Conservation (phyloP, 2,797 vertebrate species). For the Trachops cirrhosus region DNA sequence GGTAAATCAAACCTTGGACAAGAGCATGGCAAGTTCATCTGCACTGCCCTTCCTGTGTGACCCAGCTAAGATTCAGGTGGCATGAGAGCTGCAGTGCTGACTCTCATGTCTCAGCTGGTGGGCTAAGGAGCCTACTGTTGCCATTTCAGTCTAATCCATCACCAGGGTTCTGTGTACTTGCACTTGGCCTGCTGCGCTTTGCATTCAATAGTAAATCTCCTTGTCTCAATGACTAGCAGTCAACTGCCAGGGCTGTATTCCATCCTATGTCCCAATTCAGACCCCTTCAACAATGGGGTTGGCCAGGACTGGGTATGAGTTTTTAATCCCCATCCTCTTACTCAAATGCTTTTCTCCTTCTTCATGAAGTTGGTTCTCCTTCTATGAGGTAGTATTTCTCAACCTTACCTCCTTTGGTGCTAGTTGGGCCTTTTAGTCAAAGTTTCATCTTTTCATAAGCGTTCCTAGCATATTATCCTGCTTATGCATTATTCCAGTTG, state of each 20-base stretch:
- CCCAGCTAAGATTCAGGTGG: accelerated
- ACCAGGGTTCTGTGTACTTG: not conserved
- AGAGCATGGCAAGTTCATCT: not conserved
- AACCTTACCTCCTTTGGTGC: not conserved
- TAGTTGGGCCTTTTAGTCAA: not conserved
- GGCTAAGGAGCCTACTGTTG: not conserved
- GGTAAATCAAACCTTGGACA: not conserved
- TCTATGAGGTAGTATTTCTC: not conserved
- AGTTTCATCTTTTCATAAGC: not conserved
- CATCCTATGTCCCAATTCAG: not conserved
- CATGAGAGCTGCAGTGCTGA: not conserved
- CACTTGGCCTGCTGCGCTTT: not conserved
- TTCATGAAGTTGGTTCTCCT: not conserved
- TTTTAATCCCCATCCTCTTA: not conserved
- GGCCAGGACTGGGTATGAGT: not conserved
- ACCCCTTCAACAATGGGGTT: not conserved
- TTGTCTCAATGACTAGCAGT: not conserved
- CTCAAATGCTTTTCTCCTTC: not conserved
- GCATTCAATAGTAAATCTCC: not conserved
- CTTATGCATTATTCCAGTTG: conserved; percentile 15
- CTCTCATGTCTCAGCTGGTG: not conserved
- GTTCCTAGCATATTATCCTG: not conserved
- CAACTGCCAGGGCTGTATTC: not conserved
- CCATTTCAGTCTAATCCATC: not conserved
- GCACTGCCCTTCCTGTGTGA: not conserved